Evolutionary conservation across 2,797 vertebrate species (phyloP), one percentile per base, ranked within the genome.

Genomic region (Staurois parvus): DNA sequence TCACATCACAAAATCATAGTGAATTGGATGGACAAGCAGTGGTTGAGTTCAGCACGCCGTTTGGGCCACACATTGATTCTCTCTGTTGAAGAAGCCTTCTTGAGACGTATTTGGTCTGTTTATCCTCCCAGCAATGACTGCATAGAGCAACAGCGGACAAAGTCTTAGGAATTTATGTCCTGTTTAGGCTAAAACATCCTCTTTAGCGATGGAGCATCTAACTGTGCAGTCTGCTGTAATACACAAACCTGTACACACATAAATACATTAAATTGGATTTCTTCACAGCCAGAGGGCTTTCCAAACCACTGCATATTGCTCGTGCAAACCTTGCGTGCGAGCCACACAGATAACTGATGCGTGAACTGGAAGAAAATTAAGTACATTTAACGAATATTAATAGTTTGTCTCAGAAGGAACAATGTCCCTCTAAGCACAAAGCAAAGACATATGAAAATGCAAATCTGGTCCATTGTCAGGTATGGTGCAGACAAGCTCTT

Each of bases 101-200:
- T 59, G 21, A 40, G 34, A 72, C 69, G n/a, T 79, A 73, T 73
- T 45, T 4, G 30, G 37, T 15, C 15, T 67, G n/a, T 32, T 28
- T 78, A 26, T 69, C 9, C 7, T 34, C 34, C 21, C 29, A 70
- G 28, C 19, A 17, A 26, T 30, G 7, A 26, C 66, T 69, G 32
- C 5, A 59, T 8, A 32, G 40, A n/a, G 30, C 15, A 48, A 37
- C 72, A 75, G 72, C 21, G 26, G 40, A 26, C 9, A 42, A 59
- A 26, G n/a, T 74, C 74, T 52, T 37, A 67, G 81, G 81, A 83
- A 83, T 75, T 28, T 66, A 29, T 75, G 81, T 75, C 80, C 52
- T 81, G 79, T 77, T 77, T 77, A 81, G 67, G 79, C 68, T 64
- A 59, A 82, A 64, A 73, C 70, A 73, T 82, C 70, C 56, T 28